Conservation (phyloP, 23 tunicate species). For the Diplosoma virens region DNA sequence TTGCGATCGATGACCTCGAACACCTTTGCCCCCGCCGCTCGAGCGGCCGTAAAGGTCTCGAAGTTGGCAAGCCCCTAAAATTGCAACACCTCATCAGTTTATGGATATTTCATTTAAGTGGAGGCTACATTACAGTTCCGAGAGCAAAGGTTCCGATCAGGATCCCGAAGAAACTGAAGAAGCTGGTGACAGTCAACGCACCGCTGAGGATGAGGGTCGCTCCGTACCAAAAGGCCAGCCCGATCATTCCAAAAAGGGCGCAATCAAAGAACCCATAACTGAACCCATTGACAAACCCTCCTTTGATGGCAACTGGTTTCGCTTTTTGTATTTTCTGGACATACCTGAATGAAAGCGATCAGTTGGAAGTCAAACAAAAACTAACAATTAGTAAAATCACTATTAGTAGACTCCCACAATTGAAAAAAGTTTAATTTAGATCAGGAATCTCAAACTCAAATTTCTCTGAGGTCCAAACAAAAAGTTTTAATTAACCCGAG, state of each 20-base stretch:
- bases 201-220: background rate
- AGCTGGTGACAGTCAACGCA: background rate
- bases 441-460: no score
- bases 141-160: conserved; percentile 1
- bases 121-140: background rate
- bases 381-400: no score
- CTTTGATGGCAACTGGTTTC: background rate
- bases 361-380: no score
- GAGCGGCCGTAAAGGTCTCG: conserved; percentile 37
- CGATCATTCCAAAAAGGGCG: conserved; percentile 15
- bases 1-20: conserved; percentile 62
- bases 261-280: conserved; percentile 11
- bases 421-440: no score
- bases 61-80: conserved; percentile 44
- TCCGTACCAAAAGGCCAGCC: conserved; percentile 45
- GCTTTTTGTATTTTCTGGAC: background rate
- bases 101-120: background rate
- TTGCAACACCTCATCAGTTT: background rate
- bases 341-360: conserved; percentile 3
- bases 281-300: conserved; percentile 4
- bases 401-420: no score
- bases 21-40: conserved; percentile 64
- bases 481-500: no score
- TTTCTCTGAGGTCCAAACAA: no score
- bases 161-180: conserved; percentile 11